Evolutionary conservation across 2,888 invertebrate species (phyloP).

Genomic region (Cryptocephalus primarius): DNA sequence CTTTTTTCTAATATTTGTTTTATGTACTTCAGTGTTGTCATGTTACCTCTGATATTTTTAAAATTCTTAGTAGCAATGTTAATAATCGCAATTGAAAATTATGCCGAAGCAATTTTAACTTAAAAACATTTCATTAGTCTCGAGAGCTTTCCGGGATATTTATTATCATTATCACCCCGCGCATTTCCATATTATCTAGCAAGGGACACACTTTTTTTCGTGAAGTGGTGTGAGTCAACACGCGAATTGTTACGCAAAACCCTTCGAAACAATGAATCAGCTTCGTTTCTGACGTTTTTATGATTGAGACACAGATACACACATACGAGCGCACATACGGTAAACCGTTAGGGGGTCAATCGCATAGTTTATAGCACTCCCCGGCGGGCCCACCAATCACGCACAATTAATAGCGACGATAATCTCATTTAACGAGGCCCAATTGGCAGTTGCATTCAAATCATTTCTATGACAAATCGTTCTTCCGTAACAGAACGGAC

Average conservation of each 20-base stretch:
- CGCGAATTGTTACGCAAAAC: neutral
- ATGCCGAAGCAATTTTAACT: too few species aligned
- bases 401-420: slow-evolving; percentile 33
- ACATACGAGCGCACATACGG: slow-evolving; percentile 12
- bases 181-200: too few species aligned
- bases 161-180: too few species aligned
- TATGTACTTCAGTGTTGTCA: too few species aligned
- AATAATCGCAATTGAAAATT: too few species aligned
- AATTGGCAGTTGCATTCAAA: slow-evolving; percentile 14
- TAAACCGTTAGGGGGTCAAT: slow-evolving; percentile 20
- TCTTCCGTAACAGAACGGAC: neutral
- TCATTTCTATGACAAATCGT: neutral
- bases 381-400: slow-evolving; percentile 29
- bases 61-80: too few species aligned
- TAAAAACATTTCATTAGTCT: too few species aligned
- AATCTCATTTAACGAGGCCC: slow-evolving; percentile 33
- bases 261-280: slow-evolving; percentile 30
- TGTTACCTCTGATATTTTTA: too few species aligned
- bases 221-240: neutral
- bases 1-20: too few species aligned
- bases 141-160: too few species aligned
- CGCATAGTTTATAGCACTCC: slow-evolving; percentile 26
- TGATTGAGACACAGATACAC: slow-evolving; percentile 8
- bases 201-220: too few species aligned
- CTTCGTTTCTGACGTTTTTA: slow-evolving; percentile 29